Conservation (phyloP, 2,888 invertebrate species). For the Lasioglossum vierecki region DNA sequence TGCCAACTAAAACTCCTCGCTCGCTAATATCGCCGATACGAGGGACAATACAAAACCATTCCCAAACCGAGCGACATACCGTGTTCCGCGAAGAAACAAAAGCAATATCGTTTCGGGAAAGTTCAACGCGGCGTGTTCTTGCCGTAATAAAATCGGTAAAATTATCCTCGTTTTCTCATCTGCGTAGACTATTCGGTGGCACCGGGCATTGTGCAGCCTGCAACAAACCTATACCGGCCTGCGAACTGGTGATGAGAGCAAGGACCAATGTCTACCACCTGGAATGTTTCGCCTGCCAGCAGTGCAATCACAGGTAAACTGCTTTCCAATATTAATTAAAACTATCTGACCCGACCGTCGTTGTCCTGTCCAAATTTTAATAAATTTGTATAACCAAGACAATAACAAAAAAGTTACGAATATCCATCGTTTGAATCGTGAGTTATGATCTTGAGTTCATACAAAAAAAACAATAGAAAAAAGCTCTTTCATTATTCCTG, state of each 20-base stretch:
- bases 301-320: conserved; percentile 95
- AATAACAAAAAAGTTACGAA: too few relatives aligned
- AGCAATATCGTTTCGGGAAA: conserved; percentile 21
- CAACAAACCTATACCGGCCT: conserved; percentile 96
- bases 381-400: too few relatives aligned
- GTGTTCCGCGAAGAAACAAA: not conserved
- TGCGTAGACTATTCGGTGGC: conserved; percentile 92
- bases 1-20: conserved; percentile 36
- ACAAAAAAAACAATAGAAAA: too few relatives aligned
- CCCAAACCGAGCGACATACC: not conserved
- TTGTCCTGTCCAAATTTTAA: too few relatives aligned
- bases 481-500: too few relatives aligned
- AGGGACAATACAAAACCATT: not conserved
- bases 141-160: not conserved
- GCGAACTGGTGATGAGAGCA: conserved; percentile 98
- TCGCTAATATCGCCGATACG: conserved; percentile 22
- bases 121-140: not conserved
- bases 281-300: conserved; percentile 97
- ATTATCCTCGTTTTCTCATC: not conserved
- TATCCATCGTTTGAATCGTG: too few relatives aligned
- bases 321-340: not conserved
- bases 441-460: too few relatives aligned
- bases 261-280: conserved; percentile 96
- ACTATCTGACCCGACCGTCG: too few relatives aligned
- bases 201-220: conserved; percentile 96